A percentile compares a stretch with the other conserved stretches of the same genome.
Conservation (phyloP, 2,888 invertebrate genomes). For the Microchrysa polita region DNA sequence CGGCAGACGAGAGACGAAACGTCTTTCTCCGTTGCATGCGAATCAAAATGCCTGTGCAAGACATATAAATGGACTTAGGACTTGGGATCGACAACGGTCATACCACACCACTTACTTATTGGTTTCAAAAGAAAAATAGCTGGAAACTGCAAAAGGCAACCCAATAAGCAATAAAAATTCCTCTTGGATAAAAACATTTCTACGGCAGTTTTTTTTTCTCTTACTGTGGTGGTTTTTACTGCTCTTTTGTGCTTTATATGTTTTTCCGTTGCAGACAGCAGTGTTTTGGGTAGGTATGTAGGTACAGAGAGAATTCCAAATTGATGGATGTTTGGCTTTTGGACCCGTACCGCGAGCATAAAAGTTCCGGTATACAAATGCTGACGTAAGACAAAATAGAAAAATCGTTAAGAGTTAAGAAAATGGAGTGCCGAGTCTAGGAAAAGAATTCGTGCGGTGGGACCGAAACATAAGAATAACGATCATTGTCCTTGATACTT, state of each 20-base stretch:
- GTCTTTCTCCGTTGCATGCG: background rate
- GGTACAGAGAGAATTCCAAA: slow-evolving; percentile 38
- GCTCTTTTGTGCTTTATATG: no score
- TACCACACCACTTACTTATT: background rate
- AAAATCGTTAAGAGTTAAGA: background rate
- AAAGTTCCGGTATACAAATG: background rate
- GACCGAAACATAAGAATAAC: background rate
- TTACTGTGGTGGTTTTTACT: background rate
- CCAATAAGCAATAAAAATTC: slow-evolving; percentile 40
- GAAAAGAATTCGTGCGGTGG: background rate
- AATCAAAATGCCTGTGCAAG: background rate
- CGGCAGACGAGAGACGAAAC: background rate
- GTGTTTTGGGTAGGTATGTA: slow-evolving; percentile 13
- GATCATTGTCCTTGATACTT: background rate
- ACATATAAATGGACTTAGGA: background rate
- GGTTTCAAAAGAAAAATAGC: slow-evolving; percentile 1
- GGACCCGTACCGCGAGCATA: slow-evolving; percentile 16
- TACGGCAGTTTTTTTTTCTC: background rate
- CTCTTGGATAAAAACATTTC: slow-evolving; percentile 24
- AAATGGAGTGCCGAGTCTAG: background rate
- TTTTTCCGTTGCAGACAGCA: no score
- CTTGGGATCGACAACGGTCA: no score
- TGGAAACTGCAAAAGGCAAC: slow-evolving; percentile 22
- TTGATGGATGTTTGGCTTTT: slow-evolving; percentile 36
- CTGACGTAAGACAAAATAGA: background rate